Percentiles rank a stretch among this genome's conserved stretches.
These are phyloP conservation scores for Clarias pachynema DNA, from an alignment of 2,797 vertebrate species.

Conservation along the genomic window DNA sequence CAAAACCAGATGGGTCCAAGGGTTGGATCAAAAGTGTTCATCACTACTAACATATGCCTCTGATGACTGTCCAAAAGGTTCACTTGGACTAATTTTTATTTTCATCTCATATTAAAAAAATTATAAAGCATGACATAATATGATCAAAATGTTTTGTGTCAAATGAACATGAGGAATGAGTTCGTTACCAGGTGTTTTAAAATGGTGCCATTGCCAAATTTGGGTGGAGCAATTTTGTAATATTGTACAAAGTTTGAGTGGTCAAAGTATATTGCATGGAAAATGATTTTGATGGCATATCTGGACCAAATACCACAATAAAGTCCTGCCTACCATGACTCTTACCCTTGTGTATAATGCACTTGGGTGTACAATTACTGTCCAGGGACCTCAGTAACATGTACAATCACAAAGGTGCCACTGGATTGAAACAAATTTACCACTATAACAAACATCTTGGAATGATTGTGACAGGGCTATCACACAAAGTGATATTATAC, in stretches of 20 bases:
- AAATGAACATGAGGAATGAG: background rate
- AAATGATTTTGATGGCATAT: background rate
- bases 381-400: no score
- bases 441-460: no score
- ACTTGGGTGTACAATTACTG: no score
- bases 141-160: background rate
- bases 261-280: background rate
- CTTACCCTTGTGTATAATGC: no score
- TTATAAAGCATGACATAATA: background rate
- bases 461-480: no score
- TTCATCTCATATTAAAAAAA: background rate
- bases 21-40: conserved; percentile 37
- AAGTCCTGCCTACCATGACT: background rate
- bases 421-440: no score
- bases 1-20: conserved; percentile 72
- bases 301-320: background rate
- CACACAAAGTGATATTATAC: no score
- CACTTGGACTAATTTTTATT: background rate
- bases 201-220: no score
- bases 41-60: conserved; percentile 16
- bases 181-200: conserved; percentile 1
- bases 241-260: background rate
- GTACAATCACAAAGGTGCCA: no score
- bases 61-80: conserved; percentile 1
- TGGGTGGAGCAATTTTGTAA: background rate